Evolutionary conservation across 2,113 vertebrate genomes (phyloP), one percentile per base, ranked within the genome.

Genomic region (Lophius piscatorius): DNA sequence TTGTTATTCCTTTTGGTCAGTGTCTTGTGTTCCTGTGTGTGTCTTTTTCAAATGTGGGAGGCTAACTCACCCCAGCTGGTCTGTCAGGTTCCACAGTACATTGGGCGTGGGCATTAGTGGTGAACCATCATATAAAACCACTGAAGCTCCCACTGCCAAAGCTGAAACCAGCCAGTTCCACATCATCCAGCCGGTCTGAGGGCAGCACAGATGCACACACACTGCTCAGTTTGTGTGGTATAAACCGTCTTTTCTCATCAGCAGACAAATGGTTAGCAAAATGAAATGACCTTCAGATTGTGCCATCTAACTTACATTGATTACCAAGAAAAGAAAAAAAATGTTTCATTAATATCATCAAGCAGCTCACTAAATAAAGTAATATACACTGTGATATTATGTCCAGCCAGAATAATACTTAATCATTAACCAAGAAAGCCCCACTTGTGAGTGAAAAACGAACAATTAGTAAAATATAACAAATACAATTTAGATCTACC

Each of bases 161-260:
- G 95, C 90, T 0, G 94, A 91, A 65, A 98, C 87, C 72, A 96
- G 76, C 97, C 97, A 99, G 76, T 99, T 99, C 97, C 97, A 99
- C 97, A 99, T 98, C 96, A 99, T 99, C 97, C 97, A 98, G 75
- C 97, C 97, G 0, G 88, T 94, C 97, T 99, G 74, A 3, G 16
- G 36, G n/a, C n/a, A n/a, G n/a, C n/a, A 44, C 46, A 40, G 35
- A 68, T 6, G 48, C 4, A 66, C 28, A 74, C 23, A 72, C 16
- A 70, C 38, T 34, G 3, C 60, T 81, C 34, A 67, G 49, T 74
- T 71, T 60, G 67, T 74, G 62, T 66, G 24, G 28, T 54, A 51
- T 8, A 44, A 35, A 78, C 58, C 60, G 69, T 56, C 38, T 17
- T 58, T 35, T 65, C 9, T 42, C 55, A 63, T 77, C 48, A 56